phyloP scores from a whole-genome alignment of 2,888 invertebrate genomes.

The Chrysomela aeneicollis region DNA sequence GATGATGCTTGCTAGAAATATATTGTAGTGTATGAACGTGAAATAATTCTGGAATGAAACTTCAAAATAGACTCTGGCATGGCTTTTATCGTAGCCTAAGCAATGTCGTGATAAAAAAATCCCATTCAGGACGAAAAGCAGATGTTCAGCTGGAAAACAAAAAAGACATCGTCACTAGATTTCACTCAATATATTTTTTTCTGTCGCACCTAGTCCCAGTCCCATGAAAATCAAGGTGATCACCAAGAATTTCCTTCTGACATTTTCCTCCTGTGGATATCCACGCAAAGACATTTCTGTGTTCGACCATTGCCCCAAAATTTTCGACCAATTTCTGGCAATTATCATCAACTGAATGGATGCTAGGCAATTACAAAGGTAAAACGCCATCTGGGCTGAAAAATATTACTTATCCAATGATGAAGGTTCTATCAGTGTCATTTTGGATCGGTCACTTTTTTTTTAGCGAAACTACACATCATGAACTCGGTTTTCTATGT shows the following conservation, averaged over 20 bases:
- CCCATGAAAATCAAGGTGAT: conserved; percentile 51
- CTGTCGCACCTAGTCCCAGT: conserved; percentile 56
- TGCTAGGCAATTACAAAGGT: conserved; percentile 49
- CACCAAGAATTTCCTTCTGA: conserved; percentile 50
- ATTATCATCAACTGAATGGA: conserved; percentile 49
- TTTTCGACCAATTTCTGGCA: conserved; percentile 46
- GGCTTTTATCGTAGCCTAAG: conserved; percentile 38
- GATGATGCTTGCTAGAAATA: conserved; percentile 63
- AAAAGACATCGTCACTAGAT: not conserved
- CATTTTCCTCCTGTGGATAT: conserved; percentile 47
- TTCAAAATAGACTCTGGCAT: conserved; percentile 49
- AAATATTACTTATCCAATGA: conserved; percentile 25
- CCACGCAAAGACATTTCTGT: conserved; percentile 54
- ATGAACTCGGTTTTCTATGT: no score
- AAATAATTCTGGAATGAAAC: conserved; percentile 65
- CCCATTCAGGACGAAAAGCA: conserved; percentile 52
- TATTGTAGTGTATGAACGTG: conserved; percentile 60
- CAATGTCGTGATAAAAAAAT: conserved; percentile 45
- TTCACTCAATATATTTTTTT: no score
- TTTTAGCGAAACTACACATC: no score
- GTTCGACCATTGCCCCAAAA: conserved; percentile 54
- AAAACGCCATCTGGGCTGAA: conserved; percentile 53
- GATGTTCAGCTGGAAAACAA: conserved; percentile 50
- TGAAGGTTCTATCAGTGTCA: no score
- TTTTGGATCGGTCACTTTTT: no score